Conservation (phyloP, 1,140 invertebrate species). For the Pseudomyrmex flavicornis region DNA sequence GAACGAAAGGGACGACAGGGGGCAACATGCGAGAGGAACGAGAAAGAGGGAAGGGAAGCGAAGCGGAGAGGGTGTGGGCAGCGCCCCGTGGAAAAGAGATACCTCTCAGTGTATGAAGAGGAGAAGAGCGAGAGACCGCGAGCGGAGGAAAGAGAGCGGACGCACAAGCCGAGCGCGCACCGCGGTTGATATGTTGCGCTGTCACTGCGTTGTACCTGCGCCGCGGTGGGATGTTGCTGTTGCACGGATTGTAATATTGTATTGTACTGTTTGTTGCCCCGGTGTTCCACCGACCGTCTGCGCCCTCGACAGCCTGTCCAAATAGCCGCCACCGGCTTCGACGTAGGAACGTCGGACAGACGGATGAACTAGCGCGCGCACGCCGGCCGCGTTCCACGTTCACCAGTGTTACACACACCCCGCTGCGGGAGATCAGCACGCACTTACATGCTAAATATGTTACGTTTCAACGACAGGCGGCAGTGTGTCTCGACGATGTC, state of each 20-base stretch:
- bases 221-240: conserved; percentile 72
- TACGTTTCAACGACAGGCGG: conserved; percentile 21
- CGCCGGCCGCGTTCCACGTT: conserved; percentile 76
- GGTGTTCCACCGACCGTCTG: conserved; percentile 76
- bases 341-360: conserved; percentile 68
- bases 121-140: conserved; percentile 16
- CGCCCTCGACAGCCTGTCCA: conserved; percentile 81
- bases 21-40: conserved; percentile 19
- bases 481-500: conserved; percentile 5
- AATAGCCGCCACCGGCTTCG: conserved; percentile 80
- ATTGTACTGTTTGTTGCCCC: conserved; percentile 82
- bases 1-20: conserved; percentile 29
- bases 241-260: conserved; percentile 81
- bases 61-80: not conserved
- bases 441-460: conserved; percentile 55
- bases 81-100: conserved; percentile 53
- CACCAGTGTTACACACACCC: conserved; percentile 75
- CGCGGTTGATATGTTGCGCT: conserved; percentile 81
- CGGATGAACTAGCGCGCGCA: conserved; percentile 58
- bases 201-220: conserved; percentile 80
- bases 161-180: conserved; percentile 20
- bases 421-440: conserved; percentile 64
- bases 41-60: not conserved
- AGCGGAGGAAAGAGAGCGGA: conserved; percentile 53
- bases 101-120: conserved; percentile 11